Evolutionary conservation across 2,113 vertebrate species (phyloP), one percentile per base, ranked within the genome.

Genomic region (Chinchilla lanigera): DNA sequence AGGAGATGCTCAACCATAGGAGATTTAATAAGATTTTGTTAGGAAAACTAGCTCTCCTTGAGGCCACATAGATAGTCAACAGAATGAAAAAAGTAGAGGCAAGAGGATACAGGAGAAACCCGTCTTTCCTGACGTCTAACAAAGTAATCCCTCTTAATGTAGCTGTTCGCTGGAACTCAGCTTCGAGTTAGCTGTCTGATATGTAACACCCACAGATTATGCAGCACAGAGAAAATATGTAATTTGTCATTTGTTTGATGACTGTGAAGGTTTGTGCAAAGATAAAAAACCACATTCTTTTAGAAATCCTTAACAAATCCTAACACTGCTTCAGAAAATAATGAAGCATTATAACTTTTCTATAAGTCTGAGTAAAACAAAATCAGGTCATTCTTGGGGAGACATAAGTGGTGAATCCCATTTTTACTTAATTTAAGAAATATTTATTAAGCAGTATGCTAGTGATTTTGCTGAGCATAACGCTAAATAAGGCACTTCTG

Each of bases 261-360:
- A 75, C 81, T 78, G 52, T 50, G 19, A 50, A 54, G 17, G 30
- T 67, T 88, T 80, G 22, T 93, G 50, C 50, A 14, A 35, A 41
- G 75, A 86, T 22, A 73, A 86, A 93, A 89, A 95, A 95, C 16
- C 35, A 87, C n/a, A 33, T 89, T 95, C 54, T 77, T 92, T 50
- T 84, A 56, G 22, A 38, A 67, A 58, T 85, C 58, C 22, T 58
- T 90, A 47, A 93, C 47, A 90, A 89, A 87, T 86, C 47, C n/a
- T 77, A 63, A 85, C 26, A 85, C 26, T 94, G 14, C 71, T 88
- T 88, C 88, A 61, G 75, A 85, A 81, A 87, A 50, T 54, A 91
- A 93, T 73, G 13, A 61, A 92, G 41, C 58, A 56, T 87, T 89
- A 30, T 61, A 54, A 41, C 86, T 97, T 94, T 92, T 47, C 56